These are phyloP conservation scores for Diabrotica undecimpunctata DNA, from an alignment of 1,140 invertebrate species.

Conservation along the genomic window DNA sequence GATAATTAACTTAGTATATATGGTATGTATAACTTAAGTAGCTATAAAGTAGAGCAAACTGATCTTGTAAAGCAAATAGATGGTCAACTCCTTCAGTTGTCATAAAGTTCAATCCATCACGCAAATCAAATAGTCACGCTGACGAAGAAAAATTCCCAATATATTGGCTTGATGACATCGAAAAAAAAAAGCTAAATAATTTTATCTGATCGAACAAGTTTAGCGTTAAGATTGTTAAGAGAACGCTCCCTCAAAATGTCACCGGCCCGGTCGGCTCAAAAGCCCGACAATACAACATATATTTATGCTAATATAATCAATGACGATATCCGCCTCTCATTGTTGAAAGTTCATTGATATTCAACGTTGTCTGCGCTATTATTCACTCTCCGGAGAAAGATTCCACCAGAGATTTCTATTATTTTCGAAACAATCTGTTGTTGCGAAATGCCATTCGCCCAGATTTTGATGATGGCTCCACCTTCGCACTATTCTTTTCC, in stretches of 20 bases:
- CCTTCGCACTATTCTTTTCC: neutral
- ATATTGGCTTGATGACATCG: neutral
- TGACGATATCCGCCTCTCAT: slow-evolving; percentile 24
- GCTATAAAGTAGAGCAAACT: too few species aligned
- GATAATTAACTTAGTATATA: too few species aligned
- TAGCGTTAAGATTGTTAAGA: slow-evolving; percentile 7
- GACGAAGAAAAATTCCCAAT: too few species aligned
- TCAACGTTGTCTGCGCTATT: slow-evolving; percentile 24
- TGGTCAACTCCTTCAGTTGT: too few species aligned
- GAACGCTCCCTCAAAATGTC: slow-evolving; percentile 24
- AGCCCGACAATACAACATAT: slow-evolving; percentile 25
- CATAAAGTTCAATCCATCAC: too few species aligned
- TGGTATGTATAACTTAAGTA: too few species aligned
- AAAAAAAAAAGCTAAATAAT: slow-evolving; percentile 14
- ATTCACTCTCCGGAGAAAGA: slow-evolving; percentile 1
- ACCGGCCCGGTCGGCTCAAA: slow-evolving; percentile 8
- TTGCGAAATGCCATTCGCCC: slow-evolving; percentile 1
- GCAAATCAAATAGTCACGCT: too few species aligned
- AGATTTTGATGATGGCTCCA: slow-evolving; percentile 1
- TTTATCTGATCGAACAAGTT: slow-evolving; percentile 17
- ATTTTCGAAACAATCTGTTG: slow-evolving; percentile 1
- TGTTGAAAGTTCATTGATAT: slow-evolving; percentile 26
- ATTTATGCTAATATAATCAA: slow-evolving; percentile 28
- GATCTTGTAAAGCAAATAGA: too few species aligned
- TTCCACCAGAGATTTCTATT: slow-evolving; percentile 2